Percentiles rank a stretch among this genome's conserved stretches.
phyloP scores from a whole-genome alignment of 2,797 vertebrate genomes.

The Ara ararauna region DNA sequence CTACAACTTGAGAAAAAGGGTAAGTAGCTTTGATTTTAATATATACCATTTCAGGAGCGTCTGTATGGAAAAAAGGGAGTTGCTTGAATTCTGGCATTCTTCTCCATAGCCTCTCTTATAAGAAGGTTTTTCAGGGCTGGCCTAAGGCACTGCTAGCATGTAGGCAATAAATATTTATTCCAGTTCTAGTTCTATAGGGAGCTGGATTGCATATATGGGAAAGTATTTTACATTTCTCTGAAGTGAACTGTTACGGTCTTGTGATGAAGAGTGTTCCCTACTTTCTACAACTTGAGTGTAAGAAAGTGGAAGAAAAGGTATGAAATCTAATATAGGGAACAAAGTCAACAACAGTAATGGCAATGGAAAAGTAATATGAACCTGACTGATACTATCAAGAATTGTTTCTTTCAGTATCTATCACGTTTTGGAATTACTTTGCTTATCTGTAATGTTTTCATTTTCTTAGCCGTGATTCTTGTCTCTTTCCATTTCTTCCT shows the following conservation, averaged over 20 bases:
- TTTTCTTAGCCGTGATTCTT: neutral
- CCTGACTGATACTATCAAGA: neutral
- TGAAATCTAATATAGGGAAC: slow-evolving; percentile 3
- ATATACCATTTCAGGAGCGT: neutral
- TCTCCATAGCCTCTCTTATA: neutral
- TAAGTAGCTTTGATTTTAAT: slow-evolving; percentile 77
- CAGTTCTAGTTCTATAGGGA: neutral
- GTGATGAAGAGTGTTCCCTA: neutral
- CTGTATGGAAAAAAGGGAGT: neutral
- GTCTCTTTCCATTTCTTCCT: neutral
- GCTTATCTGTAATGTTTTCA: slow-evolving; percentile 10
- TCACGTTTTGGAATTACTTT: neutral
- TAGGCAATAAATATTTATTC: neutral
- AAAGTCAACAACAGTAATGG: neutral
- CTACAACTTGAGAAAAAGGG: slow-evolving; percentile 97
- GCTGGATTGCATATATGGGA: neutral
- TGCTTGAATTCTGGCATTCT: neutral
- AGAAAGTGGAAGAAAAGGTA: neutral
- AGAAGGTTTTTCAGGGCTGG: neutral
- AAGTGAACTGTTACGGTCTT: neutral
- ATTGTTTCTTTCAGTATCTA: slow-evolving; percentile 1
- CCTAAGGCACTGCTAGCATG: neutral
- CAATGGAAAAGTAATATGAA: neutral
- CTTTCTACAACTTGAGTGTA: neutral
- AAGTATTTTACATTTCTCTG: neutral